Conservation (phyloP, 2,888 invertebrate species). For the Thysanoteuthis rhombus region DNA sequence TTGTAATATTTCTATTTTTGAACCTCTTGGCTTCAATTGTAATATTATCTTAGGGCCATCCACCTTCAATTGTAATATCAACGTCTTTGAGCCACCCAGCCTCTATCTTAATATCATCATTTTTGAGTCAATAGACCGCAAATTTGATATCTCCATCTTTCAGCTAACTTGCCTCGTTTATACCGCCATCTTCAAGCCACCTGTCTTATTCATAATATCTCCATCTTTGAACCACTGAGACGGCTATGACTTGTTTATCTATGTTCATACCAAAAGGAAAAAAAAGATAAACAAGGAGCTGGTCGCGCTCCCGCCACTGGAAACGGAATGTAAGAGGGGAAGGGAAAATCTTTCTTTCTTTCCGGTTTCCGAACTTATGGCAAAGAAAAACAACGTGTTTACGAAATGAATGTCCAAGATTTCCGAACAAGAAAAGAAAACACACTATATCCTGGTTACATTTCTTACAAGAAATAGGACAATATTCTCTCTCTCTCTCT, state of each 20-base stretch:
- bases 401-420: neutral
- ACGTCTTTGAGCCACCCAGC: too few species aligned
- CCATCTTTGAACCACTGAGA: neutral
- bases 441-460: neutral
- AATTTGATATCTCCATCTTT: too few species aligned
- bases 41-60: too few species aligned
- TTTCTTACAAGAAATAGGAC: neutral
- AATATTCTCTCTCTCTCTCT: neutral
- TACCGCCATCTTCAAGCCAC: neutral
- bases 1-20: too few species aligned
- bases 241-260: too few species aligned
- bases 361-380: neutral
- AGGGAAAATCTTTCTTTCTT: neutral
- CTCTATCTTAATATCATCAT: too few species aligned
- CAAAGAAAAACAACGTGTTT: conserved; percentile 12
- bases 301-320: neutral
- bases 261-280: too few species aligned
- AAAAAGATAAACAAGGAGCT: neutral
- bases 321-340: neutral
- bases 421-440: neutral
- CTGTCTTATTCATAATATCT: neutral
- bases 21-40: too few species aligned
- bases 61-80: too few species aligned
- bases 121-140: neutral
- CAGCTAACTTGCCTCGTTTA: neutral